Base-by-base conservation (phyloP, 2,888 invertebrate genomes). In the Scaptomyza flava region DNA sequence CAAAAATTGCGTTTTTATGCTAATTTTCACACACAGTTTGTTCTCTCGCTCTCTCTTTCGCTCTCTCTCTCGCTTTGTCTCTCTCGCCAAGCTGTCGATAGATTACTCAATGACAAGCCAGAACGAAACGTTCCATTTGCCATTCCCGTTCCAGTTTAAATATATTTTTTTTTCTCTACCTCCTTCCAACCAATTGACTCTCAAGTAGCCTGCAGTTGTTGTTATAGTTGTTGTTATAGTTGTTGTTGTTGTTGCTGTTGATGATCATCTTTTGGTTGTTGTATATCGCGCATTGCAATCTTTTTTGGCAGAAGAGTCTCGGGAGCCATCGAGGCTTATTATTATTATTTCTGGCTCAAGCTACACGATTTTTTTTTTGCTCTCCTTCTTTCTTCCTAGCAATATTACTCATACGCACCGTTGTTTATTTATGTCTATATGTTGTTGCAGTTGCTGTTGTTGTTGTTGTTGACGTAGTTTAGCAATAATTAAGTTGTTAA, bases 1-100 rank as follows among this genome's bases (percentile, higher is more conserved):
- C 90, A 86, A 90, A 91, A 91, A 91, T 91, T 90, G 91, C 91
- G 90, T 91, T 91, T 91, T 91, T 91, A 91, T 91, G 91, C 90
- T 87, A 91, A 91, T 91, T 91, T 87, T 81, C 86, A 81, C 89
- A 81, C 72, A 75, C 51, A 53, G 36, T 38, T 38, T 45, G 9
- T 31, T 23, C 58, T 3, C 31, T 7, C 17, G n/a, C 20, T 12
- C 17, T 9, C 30, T 38, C 38, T 31, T 12, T 36, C 17, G 1
- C 20, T 30, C 36, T 6, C 45, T 6, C 17, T 12, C 9, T 41
- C 34, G 3, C 30, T 30, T 27, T 23, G 4, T 27, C 14, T 6
- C 4, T 41, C 14, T 27, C 23, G 70, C 72, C 71, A 87, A 81
- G 71, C 89, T 89, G 90, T 89, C 90, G 90, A 89, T 89, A 87